Base-by-base conservation (phyloP, 2,113 vertebrate species). In the Hymenochirus boettgeri region DNA sequence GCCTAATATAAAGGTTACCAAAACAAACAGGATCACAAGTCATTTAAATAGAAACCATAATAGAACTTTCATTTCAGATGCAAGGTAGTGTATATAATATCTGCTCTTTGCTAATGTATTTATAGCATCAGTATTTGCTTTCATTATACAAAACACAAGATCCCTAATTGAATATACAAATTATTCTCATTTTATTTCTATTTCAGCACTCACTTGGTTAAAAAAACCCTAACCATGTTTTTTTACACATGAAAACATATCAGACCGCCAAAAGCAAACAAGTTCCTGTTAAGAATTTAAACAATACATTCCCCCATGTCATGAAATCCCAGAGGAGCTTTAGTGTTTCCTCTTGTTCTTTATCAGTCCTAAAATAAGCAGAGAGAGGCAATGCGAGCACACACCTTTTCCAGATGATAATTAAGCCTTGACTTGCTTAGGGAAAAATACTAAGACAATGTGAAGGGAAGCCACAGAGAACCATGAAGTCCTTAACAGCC, bases 291-390 rank as follows among this genome's bases (percentile, higher is more conserved):
- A 80, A 84, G 74, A 73, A 72, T 81, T 89, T 80, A 81, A 88
- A 89, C 85, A 88, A 89, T 88, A 85, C 84, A 85, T 87, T 42
- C 85, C 88, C 83, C 81, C 83, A 84, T 72, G 63, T 62, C 69
- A 80, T 84, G 79, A 84, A 84, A 82, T 89, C 88, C 85, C 87
- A 74, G 67, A 79, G 84, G 85, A 87, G 72, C 70, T 67, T 77
- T 77, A 81, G 80, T 74, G 71, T 87, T 90, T 90, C 88, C 87
- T 89, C 79, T 73, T n/a, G 80, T 83, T 85, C 82, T 83, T 86
- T 89, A 90, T 89, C 86, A 81, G 74, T 76, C 83, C 82, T 77
- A 78, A 86, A 89, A 88, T 85, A 86, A 88, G 83, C 75, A 79
- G 79, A 79, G 80, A 83, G 79, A 77, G 82, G 83, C 78, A 67